Conservation (phyloP, 2,797 vertebrate species). For the Amniataba percoides region DNA sequence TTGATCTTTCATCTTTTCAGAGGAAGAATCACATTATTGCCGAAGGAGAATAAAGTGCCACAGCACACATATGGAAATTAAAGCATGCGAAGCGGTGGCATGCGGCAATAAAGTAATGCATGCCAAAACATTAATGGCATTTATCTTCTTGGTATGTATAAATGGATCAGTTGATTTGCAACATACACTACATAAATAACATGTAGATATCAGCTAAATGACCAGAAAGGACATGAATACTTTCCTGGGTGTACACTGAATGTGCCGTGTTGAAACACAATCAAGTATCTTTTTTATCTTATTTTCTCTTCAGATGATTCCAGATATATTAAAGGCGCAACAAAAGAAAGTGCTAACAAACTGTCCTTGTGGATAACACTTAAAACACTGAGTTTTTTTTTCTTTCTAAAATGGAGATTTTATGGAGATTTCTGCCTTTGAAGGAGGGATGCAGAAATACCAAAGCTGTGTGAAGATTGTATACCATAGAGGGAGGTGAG, state of each 20-base stretch:
- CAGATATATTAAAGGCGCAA: constrained; percentile 8
- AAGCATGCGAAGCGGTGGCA: constrained; percentile 46
- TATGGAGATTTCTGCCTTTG: constrained; percentile 15
- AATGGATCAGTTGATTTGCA: constrained; percentile 55
- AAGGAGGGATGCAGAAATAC: constrained; percentile 25
- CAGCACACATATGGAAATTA: constrained; percentile 78
- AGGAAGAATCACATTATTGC: constrained; percentile 82
- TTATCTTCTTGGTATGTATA: constrained; percentile 66
- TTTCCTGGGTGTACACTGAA: constrained; percentile 24
- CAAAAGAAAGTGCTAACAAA: constrained; percentile 34
- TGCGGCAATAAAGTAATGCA: constrained; percentile 64
- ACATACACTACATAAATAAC: constrained; percentile 38
- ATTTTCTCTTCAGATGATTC: constrained; percentile 31
- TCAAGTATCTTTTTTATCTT: constrained; percentile 17
- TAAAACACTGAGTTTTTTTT: neutral
- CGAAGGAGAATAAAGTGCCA: constrained; percentile 75
- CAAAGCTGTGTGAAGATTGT: constrained; percentile 34
- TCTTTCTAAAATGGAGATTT: neutral
- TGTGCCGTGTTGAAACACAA: constrained; percentile 21
- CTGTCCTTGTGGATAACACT: constrained; percentile 7
- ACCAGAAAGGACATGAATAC: constrained; percentile 41
- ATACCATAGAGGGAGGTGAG: constrained; percentile 43
- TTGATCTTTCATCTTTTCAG: constrained; percentile 84
- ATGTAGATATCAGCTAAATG: constrained; percentile 42
- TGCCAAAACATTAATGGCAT: constrained; percentile 65